phyloP scores from a whole-genome alignment of 1,140 invertebrate genomes.

The Diuraphis noxia region DNA sequence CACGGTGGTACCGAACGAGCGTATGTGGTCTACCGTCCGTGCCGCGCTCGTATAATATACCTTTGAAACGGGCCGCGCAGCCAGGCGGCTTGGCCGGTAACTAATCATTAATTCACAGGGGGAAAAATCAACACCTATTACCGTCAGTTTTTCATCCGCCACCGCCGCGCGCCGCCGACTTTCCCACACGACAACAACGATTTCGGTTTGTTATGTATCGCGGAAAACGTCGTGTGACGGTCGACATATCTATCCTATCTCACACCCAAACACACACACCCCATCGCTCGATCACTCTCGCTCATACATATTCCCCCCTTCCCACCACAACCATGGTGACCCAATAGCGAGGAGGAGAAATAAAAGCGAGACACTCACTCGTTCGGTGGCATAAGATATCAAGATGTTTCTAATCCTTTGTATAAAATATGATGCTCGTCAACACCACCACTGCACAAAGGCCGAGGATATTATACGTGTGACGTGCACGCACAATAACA shows the following conservation, averaged over 20 bases:
- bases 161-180: not conserved
- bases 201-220: not conserved
- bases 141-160: not conserved
- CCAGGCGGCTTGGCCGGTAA: not conserved
- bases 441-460: no score
- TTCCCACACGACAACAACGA: not conserved
- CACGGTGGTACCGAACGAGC: not conserved
- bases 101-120: constrained; percentile 7
- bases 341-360: not conserved
- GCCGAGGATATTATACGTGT: not conserved
- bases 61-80: not conserved
- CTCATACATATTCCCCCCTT: not conserved
- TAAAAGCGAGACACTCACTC: not conserved
- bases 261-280: no score
- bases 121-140: constrained; percentile 25
- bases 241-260: not conserved
- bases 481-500: not conserved
- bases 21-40: not conserved
- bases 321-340: no score
- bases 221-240: not conserved
- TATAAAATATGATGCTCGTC: not conserved
- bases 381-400: not conserved
- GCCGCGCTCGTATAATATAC: not conserved
- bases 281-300: not conserved
- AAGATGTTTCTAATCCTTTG: not conserved